Conservation (phyloP, 2,888 invertebrate genomes). For the Hyposoter didymator region DNA sequence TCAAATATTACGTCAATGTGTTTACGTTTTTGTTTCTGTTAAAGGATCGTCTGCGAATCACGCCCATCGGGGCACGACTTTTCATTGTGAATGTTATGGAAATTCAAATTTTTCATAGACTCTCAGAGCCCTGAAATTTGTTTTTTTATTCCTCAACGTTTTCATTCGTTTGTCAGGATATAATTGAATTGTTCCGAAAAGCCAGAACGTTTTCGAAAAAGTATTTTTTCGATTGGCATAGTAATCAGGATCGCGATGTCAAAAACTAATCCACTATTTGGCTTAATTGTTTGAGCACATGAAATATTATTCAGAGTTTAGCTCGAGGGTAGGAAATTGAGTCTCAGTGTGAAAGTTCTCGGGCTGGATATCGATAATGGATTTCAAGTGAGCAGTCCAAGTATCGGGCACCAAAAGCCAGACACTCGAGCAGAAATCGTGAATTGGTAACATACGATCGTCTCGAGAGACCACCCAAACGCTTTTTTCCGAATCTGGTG, state of each 20-base stretch:
- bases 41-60: background rate
- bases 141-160: background rate
- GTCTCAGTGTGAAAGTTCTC: constrained; percentile 5
- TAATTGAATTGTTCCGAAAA: background rate
- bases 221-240: background rate
- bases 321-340: constrained; percentile 44
- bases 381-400: constrained; percentile 67
- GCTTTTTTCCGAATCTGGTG: constrained; percentile 17
- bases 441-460: constrained; percentile 28
- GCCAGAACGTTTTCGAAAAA: background rate
- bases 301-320: constrained; percentile 38
- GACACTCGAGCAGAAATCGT: constrained; percentile 41
- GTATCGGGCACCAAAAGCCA: constrained; percentile 68
- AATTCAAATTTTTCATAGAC: background rate
- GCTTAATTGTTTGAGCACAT: background rate
- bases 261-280: constrained; percentile 44
- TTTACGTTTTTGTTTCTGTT: no score
- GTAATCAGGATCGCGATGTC: background rate
- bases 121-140: background rate
- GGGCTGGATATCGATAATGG: constrained; percentile 70
- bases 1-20: constrained; percentile 11
- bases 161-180: background rate
- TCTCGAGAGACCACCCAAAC: constrained; percentile 73
- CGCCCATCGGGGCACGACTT: background rate
- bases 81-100: background rate